Percentiles rank a stretch among this genome's conserved stretches.
phyloP scores from a whole-genome alignment of 1,140 invertebrate genomes.

The Centruroides vittatus region DNA sequence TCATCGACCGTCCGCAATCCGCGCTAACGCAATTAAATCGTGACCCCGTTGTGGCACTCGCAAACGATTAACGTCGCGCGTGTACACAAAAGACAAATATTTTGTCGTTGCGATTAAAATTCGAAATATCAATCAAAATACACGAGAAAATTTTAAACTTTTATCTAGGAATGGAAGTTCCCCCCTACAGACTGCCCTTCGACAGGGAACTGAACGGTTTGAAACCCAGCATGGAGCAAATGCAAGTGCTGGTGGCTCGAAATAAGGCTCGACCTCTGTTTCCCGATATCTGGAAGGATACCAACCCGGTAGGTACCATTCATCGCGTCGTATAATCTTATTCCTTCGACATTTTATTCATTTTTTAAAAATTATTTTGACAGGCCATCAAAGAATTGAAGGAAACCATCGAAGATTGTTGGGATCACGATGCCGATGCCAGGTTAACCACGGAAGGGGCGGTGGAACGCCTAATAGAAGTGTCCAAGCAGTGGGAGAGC shows the following conservation, averaged over 20 bases:
- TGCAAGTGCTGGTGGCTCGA: constrained; percentile 62
- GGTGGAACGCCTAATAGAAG: constrained; percentile 63
- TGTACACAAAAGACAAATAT: too few species aligned
- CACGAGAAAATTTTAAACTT: too few species aligned
- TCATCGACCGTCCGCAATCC: too few species aligned
- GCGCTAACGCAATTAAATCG: too few species aligned
- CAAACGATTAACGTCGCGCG: too few species aligned
- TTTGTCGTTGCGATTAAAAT: too few species aligned
- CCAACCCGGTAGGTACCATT: constrained; percentile 33
- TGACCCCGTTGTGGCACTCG: too few species aligned
- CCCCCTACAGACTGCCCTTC: constrained; percentile 62
- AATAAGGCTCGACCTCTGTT: constrained; percentile 69
- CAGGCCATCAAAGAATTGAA: constrained; percentile 52
- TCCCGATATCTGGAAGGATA: constrained; percentile 42
- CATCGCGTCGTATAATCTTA: too few species aligned
- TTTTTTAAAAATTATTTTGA: background rate
- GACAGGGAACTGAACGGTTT: constrained; percentile 55
- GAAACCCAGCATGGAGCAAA: constrained; percentile 54
- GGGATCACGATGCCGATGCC: constrained; percentile 87
- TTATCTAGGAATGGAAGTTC: constrained; percentile 35
- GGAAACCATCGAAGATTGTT: constrained; percentile 86
- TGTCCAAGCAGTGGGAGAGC: constrained; percentile 41
- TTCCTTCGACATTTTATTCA: background rate
- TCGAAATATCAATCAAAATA: too few species aligned
- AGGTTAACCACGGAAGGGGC: constrained; percentile 78